Base-by-base conservation (phyloP, 2,113 vertebrate genomes). In the Acinonyx jubatus region DNA sequence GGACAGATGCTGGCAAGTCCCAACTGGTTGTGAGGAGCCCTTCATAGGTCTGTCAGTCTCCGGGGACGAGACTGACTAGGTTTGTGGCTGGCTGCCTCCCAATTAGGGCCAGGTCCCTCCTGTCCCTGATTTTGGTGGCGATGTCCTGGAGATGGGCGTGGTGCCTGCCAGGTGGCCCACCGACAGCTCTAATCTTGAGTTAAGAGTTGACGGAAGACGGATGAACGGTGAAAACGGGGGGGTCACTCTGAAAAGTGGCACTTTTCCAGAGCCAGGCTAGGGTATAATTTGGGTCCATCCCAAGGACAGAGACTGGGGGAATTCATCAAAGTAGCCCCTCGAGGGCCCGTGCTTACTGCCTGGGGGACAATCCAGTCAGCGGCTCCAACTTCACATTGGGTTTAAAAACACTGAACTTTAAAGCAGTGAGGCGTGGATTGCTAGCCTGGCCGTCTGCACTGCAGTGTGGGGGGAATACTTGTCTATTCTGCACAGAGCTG, bases 381-480 rank as follows among this genome's bases (percentile, higher is more conserved):
- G 41, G 45, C 83, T 57, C 29, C 10, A 4, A 9, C n/a, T 33
- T 21, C 27, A 41, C 69, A 18, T n/a, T 25, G 63, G 11, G 14
- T 45, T 83, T 16, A 23, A 7, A 7, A 52, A 52, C 92, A 14
- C 14, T 4, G 36, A 81, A 14, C 61, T 80, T 74, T 12, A 21
- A 74, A 19, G 41, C 5, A n/a, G 7, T 8, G 18, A 27, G 61
- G 36, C 13, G 19, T 11, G 15, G 83, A 13, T 31, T 18, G 11
- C 71, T n/a, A 10, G 33, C 11, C 36, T 9, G 33, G 81, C 76
- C 3, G 0, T 41, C 63, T 12, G 0, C 21, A 23, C 21, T 5
- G 65, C 21, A 16, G 2, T 15, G 0, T 4, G 65, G 16, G 13
- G 23, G 31, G 25, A 1, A 15, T 3, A 2, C 7, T 0, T 5